These are phyloP conservation scores for Onychomys arenicola DNA, from an alignment of 2,797 vertebrate genomes.

Conservation along the genomic window DNA sequence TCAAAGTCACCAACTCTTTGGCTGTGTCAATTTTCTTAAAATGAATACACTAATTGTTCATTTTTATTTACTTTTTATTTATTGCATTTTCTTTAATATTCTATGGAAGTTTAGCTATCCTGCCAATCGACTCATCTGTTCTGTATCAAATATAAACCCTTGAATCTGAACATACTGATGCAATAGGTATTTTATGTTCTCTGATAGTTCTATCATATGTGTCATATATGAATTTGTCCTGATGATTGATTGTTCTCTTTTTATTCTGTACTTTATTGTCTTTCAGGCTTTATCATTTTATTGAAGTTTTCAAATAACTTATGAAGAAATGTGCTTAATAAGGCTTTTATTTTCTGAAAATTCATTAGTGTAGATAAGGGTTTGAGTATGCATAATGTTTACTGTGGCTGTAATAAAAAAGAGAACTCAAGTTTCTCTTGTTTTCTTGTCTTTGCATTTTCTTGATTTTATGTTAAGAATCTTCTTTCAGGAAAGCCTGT, in stretches of 20 bases:
- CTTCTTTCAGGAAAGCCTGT: background rate
- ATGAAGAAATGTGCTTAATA: background rate
- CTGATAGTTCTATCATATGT: background rate
- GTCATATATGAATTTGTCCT: background rate
- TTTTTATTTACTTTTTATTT: background rate
- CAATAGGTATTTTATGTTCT: background rate
- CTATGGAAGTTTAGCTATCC: background rate
- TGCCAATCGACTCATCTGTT: background rate
- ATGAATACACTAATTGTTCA: background rate
- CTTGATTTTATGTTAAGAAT: background rate
- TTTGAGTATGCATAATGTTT: background rate
- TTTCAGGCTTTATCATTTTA: background rate
- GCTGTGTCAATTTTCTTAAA: background rate
- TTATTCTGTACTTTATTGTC: background rate
- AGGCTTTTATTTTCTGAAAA: background rate
- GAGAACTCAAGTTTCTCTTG: background rate
- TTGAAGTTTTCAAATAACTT: background rate
- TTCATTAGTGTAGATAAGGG: background rate
- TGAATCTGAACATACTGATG: background rate
- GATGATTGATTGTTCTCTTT: background rate
- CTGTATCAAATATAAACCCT: background rate
- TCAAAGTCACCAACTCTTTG: background rate
- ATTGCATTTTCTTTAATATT: background rate
- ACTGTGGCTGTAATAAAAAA: background rate
- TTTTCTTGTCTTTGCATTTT: background rate